A percentile compares a stretch with the other conserved stretches of the same genome.
These are phyloP conservation scores for Cephalopachus bancanus DNA, from an alignment of 2,797 vertebrate genomes.

Conservation along the genomic window DNA sequence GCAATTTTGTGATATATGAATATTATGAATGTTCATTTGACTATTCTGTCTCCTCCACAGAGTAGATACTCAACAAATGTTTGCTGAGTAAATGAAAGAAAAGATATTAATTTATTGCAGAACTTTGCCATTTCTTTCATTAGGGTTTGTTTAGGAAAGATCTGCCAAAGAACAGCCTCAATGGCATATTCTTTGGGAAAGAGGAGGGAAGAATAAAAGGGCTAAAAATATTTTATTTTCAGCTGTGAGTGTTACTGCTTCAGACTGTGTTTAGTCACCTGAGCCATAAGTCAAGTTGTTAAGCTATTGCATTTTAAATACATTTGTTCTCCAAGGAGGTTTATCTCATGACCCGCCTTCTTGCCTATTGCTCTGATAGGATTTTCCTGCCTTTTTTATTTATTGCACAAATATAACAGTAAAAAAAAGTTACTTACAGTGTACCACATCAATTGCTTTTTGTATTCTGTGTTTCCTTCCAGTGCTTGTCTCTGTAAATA, in stretches of 20 bases:
- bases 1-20: conserved; percentile 34
- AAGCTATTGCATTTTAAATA: conserved; percentile 58
- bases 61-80: neutral
- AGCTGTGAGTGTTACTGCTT: conserved; percentile 64
- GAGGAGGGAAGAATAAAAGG: conserved; percentile 54
- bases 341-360: conserved; percentile 31
- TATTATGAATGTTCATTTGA: conserved; percentile 62
- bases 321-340: conserved; percentile 56
- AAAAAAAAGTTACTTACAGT: conserved; percentile 41
- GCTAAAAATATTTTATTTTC: conserved; percentile 64
- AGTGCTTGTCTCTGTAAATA: conserved; percentile 58
- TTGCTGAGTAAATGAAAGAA: conserved; percentile 66
- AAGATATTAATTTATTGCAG: conserved; percentile 61
- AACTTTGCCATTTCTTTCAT: conserved; percentile 60
- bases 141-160: conserved; percentile 32
- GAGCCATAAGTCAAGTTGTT: conserved; percentile 58
- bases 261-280: conserved; percentile 37
- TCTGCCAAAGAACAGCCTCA: conserved; percentile 61
- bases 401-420: conserved; percentile 66
- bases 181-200: conserved; percentile 60
- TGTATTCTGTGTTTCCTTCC: conserved; percentile 60
- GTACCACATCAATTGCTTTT: conserved; percentile 14
- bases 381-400: conserved; percentile 58
- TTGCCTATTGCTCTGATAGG: conserved; percentile 47
- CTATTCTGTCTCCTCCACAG: conserved; percentile 7